These are phyloP conservation scores for Notechis scutatus DNA, from an alignment of 2,113 vertebrate genomes.

Conservation along the genomic window DNA sequence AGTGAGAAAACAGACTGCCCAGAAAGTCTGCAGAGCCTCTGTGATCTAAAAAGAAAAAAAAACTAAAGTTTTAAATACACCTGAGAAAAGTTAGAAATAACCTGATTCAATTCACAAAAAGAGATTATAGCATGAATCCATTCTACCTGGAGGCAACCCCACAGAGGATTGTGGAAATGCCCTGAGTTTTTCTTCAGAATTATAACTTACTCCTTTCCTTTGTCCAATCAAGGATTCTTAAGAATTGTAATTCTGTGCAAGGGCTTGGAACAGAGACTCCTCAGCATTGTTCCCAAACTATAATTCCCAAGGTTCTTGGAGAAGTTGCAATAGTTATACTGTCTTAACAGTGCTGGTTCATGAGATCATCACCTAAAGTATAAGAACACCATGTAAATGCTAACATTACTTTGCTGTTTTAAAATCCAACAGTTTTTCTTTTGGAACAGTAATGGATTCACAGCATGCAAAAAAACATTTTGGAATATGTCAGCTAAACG, in stretches of 20 bases:
- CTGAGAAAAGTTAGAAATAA: background rate
- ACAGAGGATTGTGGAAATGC: background rate
- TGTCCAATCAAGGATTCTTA: background rate
- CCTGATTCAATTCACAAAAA: background rate
- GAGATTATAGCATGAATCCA: background rate
- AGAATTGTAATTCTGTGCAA: background rate
- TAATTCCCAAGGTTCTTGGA: background rate
- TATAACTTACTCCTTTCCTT: background rate
- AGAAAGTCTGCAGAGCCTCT: background rate
- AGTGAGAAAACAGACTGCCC: background rate
- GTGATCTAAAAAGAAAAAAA: background rate
- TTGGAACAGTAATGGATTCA: background rate
- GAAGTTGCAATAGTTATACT: background rate
- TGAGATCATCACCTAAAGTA: background rate
- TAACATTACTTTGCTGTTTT: conserved; percentile 14
- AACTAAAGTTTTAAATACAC: background rate
- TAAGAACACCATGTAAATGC: background rate
- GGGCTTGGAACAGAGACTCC: background rate
- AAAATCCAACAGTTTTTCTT: background rate
- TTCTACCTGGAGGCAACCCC: background rate
- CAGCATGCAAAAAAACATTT: background rate
- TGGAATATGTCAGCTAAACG: background rate
- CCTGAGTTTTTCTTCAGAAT: background rate
- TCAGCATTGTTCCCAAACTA: background rate
- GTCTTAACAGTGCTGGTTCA: background rate